A percentile compares a stretch with the other conserved stretches of the same genome.
These are phyloP conservation scores for Tautogolabrus adspersus DNA, from an alignment of 2,113 vertebrate species.

Conservation along the genomic window DNA sequence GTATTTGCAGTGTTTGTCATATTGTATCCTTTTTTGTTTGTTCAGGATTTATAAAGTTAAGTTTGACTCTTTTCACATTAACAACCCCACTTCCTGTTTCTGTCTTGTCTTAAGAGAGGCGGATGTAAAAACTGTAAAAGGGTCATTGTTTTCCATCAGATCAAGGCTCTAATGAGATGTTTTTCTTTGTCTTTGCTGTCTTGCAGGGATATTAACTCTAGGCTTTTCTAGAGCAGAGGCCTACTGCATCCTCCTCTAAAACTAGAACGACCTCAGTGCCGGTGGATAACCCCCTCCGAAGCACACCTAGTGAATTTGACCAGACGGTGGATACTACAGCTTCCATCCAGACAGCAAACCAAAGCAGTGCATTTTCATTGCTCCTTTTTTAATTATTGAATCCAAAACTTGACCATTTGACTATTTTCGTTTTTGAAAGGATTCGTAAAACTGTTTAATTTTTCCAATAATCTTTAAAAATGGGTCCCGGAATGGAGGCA, in stretches of 20 bases:
- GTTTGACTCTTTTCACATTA: neutral
- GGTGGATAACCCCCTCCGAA: constrained; percentile 90
- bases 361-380: constrained; percentile 83
- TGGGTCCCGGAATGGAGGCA: constrained; percentile 91
- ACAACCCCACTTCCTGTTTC: neutral
- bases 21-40: no score
- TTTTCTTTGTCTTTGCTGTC: constrained; percentile 95
- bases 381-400: constrained; percentile 24
- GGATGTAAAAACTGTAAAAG: constrained; percentile 18
- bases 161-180: constrained; percentile 72
- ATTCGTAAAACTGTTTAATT: constrained; percentile 7
- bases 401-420: neutral
- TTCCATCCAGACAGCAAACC: constrained; percentile 94
- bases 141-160: constrained; percentile 18
- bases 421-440: constrained; percentile 17
- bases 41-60: neutral
- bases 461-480: constrained; percentile 72
- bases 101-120: constrained; percentile 5
- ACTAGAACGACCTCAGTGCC: constrained; percentile 91
- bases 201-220: constrained; percentile 96
- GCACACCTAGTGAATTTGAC: constrained; percentile 79
- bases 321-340: constrained; percentile 87
- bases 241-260: constrained; percentile 85
- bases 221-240: constrained; percentile 90
- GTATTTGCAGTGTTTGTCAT: neutral